Evolutionary conservation across 2,797 vertebrate genomes (phyloP).

Genomic region (Chrysolophus pictus): DNA sequence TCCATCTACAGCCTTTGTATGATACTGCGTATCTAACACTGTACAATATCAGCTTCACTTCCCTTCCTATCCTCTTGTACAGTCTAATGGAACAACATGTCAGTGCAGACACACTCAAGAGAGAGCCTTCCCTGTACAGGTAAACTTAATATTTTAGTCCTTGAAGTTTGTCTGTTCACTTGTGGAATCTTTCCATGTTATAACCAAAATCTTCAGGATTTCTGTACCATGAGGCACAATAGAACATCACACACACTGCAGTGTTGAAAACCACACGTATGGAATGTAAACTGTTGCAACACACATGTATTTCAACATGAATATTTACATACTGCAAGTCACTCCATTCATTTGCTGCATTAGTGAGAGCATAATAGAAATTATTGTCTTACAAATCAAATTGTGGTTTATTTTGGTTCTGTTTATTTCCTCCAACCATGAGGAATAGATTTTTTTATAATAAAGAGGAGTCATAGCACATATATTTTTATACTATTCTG

Average conservation of each 20-base stretch:
- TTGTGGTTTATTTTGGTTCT: neutral
- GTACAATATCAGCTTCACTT: constrained; percentile 99
- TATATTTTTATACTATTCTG: neutral
- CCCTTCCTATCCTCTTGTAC: constrained; percentile 95
- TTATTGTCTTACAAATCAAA: neutral
- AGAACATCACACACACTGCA: neutral
- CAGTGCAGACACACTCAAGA: constrained; percentile 90
- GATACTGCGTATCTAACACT: constrained; percentile 97
- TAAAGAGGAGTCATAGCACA: neutral
- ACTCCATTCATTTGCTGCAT: neutral
- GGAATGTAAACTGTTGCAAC: neutral
- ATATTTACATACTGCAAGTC: neutral
- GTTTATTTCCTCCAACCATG: neutral
- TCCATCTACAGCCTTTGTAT: constrained; percentile 89
- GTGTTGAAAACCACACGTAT: neutral
- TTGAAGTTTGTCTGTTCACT: neutral
- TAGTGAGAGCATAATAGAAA: neutral
- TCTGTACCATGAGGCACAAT: neutral
- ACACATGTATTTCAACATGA: neutral
- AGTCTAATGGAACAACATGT: constrained; percentile 97
- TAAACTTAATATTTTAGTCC: constrained; percentile 39
- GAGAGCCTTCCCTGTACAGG: constrained; percentile 93
- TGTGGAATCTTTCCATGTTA: neutral
- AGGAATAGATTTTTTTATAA: neutral
- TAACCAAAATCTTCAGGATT: neutral